phyloP scores from a whole-genome alignment of 2,113 vertebrate genomes.

The Anser brachyrhynchus region DNA sequence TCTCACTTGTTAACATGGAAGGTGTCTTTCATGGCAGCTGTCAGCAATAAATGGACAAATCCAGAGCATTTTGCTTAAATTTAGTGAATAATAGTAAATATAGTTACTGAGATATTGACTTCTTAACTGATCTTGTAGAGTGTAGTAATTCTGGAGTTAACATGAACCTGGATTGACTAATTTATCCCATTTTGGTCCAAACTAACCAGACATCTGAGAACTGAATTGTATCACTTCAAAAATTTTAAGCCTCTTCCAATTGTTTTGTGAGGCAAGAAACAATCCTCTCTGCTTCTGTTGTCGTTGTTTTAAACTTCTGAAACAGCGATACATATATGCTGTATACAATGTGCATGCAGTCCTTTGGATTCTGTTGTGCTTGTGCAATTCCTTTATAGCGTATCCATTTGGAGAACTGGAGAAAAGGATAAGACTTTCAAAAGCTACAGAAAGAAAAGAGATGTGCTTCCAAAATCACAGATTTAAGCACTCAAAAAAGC shows the following conservation, averaged over 20 bases:
- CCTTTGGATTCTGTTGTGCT: background rate
- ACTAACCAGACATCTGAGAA: background rate
- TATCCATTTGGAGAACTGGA: background rate
- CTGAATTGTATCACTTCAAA: background rate
- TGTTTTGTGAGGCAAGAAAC: background rate
- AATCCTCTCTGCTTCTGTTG: background rate
- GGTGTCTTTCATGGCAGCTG: background rate
- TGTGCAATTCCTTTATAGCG: background rate
- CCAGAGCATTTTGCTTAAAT: background rate
- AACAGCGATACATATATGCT: background rate
- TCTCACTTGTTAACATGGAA: background rate
- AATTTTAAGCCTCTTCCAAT: background rate
- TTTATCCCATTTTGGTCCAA: background rate
- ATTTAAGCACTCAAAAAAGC: background rate
- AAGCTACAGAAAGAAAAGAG: background rate
- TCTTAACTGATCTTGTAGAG: background rate
- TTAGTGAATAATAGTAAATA: background rate
- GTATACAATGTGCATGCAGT: no score
- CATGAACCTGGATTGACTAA: background rate
- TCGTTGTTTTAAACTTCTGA: background rate
- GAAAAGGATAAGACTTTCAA: background rate
- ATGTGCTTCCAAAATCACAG: background rate
- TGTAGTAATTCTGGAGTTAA: background rate
- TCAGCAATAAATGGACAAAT: background rate
- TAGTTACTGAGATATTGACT: background rate